Base-by-base conservation (phyloP, 2,113 vertebrate genomes). In the Hipposideros armiger region DNA sequence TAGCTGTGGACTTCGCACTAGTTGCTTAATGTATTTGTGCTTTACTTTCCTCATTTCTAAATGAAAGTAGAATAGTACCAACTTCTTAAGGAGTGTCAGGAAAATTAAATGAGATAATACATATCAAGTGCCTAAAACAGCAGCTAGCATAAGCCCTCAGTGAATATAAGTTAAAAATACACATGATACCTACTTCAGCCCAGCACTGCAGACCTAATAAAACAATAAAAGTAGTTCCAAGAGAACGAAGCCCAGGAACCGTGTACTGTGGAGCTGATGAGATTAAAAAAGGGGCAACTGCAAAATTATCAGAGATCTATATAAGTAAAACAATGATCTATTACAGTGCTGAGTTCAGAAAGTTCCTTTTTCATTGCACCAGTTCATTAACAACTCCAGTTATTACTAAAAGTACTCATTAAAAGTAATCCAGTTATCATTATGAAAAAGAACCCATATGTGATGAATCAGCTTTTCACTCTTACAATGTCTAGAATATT, bases 401-500 rank as follows among this genome's bases (percentile, higher is more conserved):
- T 50, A 92, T 92, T 78, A 85, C 30, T 80, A 56, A 74, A 74
- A 13, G 56, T 67, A 64, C 36, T 36, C 36, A 36, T 36, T 36
- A 36, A 36, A 36, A 36, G 36, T 36, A 36, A 36, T 36, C 36
- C 36, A 36, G 36, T 36, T 36, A 36, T 36, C 36, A 4, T 77
- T 89, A 69, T 64, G 92, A 95, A 87, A 91, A 84, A 91, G 50
- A 97, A 82, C 8, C 16, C 9, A 26, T 4, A 73, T 78, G 45
- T 73, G 56, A 85, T 87, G 50, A 90, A 83, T 95, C 60, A 62
- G 62, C 16, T 87, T 90, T 92, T 80, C 8, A 86, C 67, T 69
- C 90, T 52, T 64, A 90, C 69, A 90, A 73, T 90, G 58, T 95
- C 92, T 92, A 94, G 52, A 89, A 91, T 81, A 91, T 70, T 78